Conservation (phyloP, 2,888 invertebrate genomes). For the Rhagonycha lutea region DNA sequence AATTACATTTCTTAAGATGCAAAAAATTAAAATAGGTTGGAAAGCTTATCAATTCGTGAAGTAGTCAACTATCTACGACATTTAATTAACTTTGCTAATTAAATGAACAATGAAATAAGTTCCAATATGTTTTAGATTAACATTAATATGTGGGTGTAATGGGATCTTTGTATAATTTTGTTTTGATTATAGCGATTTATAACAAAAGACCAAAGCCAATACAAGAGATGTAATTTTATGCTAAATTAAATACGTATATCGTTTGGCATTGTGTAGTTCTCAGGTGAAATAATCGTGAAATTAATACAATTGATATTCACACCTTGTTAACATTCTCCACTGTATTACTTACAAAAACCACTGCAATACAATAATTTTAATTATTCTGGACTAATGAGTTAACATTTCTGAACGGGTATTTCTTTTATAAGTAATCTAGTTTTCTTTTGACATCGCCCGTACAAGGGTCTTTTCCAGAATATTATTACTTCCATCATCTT, state of each 20-base stretch:
- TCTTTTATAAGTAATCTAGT: background rate
- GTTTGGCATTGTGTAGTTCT: constrained; percentile 14
- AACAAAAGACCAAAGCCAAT: constrained; percentile 18
- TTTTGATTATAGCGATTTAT: constrained; percentile 18
- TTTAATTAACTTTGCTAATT: constrained; percentile 18
- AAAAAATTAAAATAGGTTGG: background rate
- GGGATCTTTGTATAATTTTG: constrained; percentile 11
- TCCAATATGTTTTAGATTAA: constrained; percentile 22
- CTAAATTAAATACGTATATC: constrained; percentile 17
- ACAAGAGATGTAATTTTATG: constrained; percentile 21
- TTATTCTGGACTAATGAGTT: background rate
- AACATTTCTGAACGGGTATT: background rate
- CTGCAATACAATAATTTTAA: background rate
- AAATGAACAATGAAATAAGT: constrained; percentile 27
- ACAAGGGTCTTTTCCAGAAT: background rate
- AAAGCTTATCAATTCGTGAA: background rate
- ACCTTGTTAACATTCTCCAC: constrained; percentile 7
- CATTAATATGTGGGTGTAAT: constrained; percentile 14
- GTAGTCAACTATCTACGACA: background rate
- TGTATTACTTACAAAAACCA: background rate
- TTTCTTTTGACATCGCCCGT: background rate
- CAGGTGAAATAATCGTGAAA: constrained; percentile 23
- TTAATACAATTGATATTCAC: constrained; percentile 18
- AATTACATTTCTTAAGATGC: background rate
- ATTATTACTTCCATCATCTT: background rate